These are phyloP conservation scores for Agrotis exclamationis DNA, from an alignment of 2,888 invertebrate genomes.

Conservation along the genomic window DNA sequence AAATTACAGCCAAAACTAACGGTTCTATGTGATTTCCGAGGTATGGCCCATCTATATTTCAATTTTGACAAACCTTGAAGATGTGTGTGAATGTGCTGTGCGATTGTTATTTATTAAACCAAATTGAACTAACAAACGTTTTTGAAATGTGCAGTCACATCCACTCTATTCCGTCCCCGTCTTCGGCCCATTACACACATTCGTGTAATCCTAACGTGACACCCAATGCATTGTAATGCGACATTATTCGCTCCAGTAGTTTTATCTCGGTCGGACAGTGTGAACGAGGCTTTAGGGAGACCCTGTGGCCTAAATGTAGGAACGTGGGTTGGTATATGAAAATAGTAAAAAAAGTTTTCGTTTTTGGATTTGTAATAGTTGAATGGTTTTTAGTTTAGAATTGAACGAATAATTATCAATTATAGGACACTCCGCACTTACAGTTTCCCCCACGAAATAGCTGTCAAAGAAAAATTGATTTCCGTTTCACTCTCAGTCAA, in stretches of 20 bases:
- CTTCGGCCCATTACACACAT: slow-evolving; percentile 84
- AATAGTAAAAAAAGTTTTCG: slow-evolving; percentile 41
- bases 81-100: too few species aligned
- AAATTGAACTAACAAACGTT: neutral
- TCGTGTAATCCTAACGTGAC: slow-evolving; percentile 82
- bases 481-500: slow-evolving; percentile 10
- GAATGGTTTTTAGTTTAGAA: slow-evolving; percentile 42
- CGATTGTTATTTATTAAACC: too few species aligned
- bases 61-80: too few species aligned
- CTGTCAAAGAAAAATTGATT: slow-evolving; percentile 13
- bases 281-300: slow-evolving; percentile 70
- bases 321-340: slow-evolving; percentile 35
- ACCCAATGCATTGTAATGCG: slow-evolving; percentile 87
- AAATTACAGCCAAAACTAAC: too few species aligned
- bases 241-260: slow-evolving; percentile 79
- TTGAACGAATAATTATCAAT: too few species aligned
- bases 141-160: slow-evolving; percentile 51
- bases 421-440: too few species aligned
- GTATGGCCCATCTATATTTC: too few species aligned
- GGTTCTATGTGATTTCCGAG: too few species aligned
- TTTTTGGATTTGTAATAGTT: slow-evolving; percentile 39
- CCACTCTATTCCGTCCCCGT: slow-evolving; percentile 66
- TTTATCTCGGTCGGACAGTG: slow-evolving; percentile 71
- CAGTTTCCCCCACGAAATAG: neutral
- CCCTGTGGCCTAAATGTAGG: slow-evolving; percentile 51